A percentile compares a stretch with the other conserved stretches of the same genome.
These are phyloP conservation scores for Fregetta grallaria DNA, from an alignment of 2,113 vertebrate genomes.

Conservation along the genomic window DNA sequence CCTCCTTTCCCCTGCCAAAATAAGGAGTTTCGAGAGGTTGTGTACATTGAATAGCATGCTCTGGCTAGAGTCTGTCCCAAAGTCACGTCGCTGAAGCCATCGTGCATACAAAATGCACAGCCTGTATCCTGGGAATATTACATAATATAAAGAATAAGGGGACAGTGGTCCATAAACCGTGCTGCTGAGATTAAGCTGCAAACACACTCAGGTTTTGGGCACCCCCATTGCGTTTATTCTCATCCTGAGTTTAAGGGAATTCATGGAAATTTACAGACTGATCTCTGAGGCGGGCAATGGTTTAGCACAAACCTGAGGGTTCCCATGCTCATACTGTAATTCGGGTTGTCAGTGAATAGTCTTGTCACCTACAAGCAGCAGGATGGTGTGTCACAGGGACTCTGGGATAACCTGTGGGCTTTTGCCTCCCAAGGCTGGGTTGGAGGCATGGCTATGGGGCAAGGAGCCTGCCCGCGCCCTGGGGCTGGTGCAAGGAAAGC, in stretches of 20 bases:
- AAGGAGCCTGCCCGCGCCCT: not conserved
- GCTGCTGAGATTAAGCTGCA: not conserved
- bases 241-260: not conserved
- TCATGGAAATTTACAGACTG: not conserved
- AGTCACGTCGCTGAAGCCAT: accelerated
- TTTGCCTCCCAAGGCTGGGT: not conserved
- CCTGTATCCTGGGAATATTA: not conserved
- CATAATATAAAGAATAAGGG: not conserved
- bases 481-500: not conserved
- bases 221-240: not conserved
- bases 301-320: not conserved
- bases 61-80: not conserved
- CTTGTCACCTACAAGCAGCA: not conserved
- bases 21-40: not conserved
- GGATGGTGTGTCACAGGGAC: too few species aligned
- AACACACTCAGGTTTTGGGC: not conserved
- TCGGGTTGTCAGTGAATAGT: not conserved
- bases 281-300: not conserved
- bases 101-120: accelerated
- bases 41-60: not conserved
- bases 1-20: not conserved
- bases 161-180: not conserved
- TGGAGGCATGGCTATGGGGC: not conserved
- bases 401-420: not conserved
- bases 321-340: not conserved